These are phyloP conservation scores for Premnoplex brunnescens DNA, from an alignment of 2,797 vertebrate species.

Conservation along the genomic window DNA sequence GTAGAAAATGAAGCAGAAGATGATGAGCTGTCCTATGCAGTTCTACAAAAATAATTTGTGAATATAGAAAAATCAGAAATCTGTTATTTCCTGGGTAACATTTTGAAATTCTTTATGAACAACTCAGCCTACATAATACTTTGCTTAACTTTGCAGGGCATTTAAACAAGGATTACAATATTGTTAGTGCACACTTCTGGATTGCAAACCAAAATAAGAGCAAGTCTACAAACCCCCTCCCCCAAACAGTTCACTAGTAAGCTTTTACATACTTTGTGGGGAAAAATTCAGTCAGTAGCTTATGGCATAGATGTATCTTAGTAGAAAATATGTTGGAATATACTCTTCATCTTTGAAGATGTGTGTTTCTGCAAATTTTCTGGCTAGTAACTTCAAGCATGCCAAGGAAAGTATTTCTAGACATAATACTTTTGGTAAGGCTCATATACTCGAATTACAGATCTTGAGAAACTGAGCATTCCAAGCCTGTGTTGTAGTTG, in stretches of 20 bases:
- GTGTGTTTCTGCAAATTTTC: neutral
- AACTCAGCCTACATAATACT: neutral
- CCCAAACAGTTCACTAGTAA: neutral
- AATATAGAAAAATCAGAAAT: neutral
- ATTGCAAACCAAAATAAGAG: neutral
- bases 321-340: neutral
- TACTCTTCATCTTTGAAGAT: neutral
- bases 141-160: neutral
- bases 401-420: neutral
- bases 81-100: neutral
- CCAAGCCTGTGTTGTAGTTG: neutral
- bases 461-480: neutral
- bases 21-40: neutral
- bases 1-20: neutral
- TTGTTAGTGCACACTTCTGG: neutral
- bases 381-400: neutral
- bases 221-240: neutral
- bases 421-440: neutral
- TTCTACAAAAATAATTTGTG: neutral
- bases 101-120: neutral
- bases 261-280: neutral
- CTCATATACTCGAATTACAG: neutral
- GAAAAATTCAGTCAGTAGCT: neutral
- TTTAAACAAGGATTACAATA: neutral
- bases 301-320: neutral